A percentile compares a stretch with the other conserved stretches of the same genome.
phyloP scores from a whole-genome alignment of 2,113 vertebrate genomes.

The Herpetotheres cachinnans region DNA sequence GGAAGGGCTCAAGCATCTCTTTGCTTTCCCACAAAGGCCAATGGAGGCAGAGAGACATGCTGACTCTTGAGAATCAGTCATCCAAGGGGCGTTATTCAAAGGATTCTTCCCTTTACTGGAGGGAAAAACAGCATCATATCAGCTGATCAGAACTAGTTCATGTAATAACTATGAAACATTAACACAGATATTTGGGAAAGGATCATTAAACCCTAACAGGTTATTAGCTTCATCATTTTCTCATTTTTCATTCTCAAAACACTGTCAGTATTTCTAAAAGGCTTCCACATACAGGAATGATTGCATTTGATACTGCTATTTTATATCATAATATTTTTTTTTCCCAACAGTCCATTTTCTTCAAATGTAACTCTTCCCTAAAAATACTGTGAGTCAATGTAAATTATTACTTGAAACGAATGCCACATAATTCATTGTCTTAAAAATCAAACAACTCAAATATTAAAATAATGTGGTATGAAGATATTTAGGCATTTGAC shows the following conservation, averaged over 20 bases:
- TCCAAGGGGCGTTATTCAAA: not conserved
- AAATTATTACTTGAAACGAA: not conserved
- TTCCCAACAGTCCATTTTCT: not conserved
- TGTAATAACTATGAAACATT: not conserved
- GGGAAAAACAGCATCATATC: not conserved
- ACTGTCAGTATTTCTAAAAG: not conserved
- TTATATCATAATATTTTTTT: not conserved
- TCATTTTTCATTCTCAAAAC: constrained; percentile 9
- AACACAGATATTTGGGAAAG: not conserved
- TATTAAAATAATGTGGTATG: not conserved
- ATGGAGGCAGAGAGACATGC: not conserved
- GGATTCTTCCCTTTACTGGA: constrained; percentile 1
- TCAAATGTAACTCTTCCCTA: not conserved
- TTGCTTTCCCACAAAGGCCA: not conserved
- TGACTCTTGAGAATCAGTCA: not conserved
- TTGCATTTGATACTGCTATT: not conserved
- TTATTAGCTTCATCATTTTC: not conserved
- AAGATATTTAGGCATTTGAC: constrained; percentile 54
- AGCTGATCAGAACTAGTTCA: not conserved
- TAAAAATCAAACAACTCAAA: constrained; percentile 8
- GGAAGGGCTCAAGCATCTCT: not conserved
- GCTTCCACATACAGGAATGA: not conserved
- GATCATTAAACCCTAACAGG: not conserved
- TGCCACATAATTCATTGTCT: not conserved
- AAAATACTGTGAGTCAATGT: not conserved